Conservation (phyloP, 2,888 invertebrate genomes). For the Dryocosmus kuriphilus region DNA sequence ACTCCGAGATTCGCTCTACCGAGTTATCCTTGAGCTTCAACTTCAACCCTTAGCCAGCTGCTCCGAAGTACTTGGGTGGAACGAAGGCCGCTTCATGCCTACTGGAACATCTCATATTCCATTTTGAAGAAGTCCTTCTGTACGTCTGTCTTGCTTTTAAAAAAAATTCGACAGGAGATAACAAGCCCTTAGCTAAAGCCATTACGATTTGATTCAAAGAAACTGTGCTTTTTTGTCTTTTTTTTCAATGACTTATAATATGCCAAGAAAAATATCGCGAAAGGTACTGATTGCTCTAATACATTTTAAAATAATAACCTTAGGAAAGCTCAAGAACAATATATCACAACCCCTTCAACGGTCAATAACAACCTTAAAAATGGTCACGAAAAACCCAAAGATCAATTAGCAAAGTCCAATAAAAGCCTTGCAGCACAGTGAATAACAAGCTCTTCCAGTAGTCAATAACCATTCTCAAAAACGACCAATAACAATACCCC, state of each 20-base stretch:
- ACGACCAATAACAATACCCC: too few relatives aligned
- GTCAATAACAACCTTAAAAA: too few relatives aligned
- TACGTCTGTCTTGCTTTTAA: slow-evolving; percentile 13
- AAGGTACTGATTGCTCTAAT: too few relatives aligned
- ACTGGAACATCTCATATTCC: slow-evolving; percentile 18
- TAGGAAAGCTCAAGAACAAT: too few relatives aligned
- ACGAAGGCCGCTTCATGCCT: slow-evolving; percentile 39
- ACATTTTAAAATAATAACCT: too few relatives aligned
- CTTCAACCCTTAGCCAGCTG: slow-evolving; percentile 37
- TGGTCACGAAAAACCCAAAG: too few relatives aligned
- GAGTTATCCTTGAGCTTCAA: slow-evolving; percentile 37
- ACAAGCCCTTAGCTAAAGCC: slow-evolving; percentile 14
- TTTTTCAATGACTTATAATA: background rate
- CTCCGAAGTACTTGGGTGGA: slow-evolving; percentile 27
- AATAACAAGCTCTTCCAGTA: too few relatives aligned
- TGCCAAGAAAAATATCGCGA: background rate
- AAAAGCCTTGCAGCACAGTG: too few relatives aligned
- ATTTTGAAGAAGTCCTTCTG: slow-evolving; percentile 36
- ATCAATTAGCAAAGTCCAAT: too few relatives aligned
- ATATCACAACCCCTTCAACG: too few relatives aligned
- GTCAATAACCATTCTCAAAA: too few relatives aligned
- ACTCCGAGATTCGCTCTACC: slow-evolving; percentile 28
- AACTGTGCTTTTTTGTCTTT: background rate
- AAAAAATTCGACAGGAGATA: slow-evolving; percentile 2
- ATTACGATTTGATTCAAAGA: background rate